Evolutionary conservation across 2,888 invertebrate genomes (phyloP).

Genomic region (Merodon equestris): DNA sequence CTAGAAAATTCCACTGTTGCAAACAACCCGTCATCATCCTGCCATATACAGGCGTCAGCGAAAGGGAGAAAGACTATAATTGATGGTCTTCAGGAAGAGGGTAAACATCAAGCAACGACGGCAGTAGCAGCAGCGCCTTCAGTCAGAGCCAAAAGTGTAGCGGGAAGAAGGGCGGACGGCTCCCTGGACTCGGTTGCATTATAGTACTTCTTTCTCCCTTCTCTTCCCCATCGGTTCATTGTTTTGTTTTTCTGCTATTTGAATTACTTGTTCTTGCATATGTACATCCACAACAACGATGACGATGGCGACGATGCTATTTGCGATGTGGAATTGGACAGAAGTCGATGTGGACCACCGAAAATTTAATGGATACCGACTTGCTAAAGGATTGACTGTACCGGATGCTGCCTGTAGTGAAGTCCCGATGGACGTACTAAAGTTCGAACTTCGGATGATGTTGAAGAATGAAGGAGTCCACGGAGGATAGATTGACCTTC

Average conservation of each 20-base stretch:
- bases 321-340: not conserved
- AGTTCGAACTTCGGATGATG: too few species aligned
- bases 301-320: slow-evolving; percentile 7
- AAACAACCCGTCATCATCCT: slow-evolving; percentile 64
- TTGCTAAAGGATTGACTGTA: slow-evolving; percentile 9
- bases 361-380: slow-evolving; percentile 17
- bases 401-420: too few species aligned
- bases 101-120: slow-evolving; percentile 17
- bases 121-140: slow-evolving; percentile 48
- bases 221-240: not conserved
- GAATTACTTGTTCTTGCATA: too few species aligned
- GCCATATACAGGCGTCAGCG: slow-evolving; percentile 13
- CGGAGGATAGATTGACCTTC: slow-evolving; percentile 27
- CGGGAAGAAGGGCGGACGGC: too few species aligned
- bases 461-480: too few species aligned
- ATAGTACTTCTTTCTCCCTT: slow-evolving; percentile 4
- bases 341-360: slow-evolving; percentile 17
- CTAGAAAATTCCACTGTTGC: slow-evolving; percentile 69
- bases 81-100: slow-evolving; percentile 61
- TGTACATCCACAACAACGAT: not conserved
- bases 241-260: not conserved
- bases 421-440: too few species aligned
- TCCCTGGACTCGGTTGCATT: slow-evolving; percentile 53
- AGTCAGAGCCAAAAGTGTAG: too few species aligned
- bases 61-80: slow-evolving; percentile 38